Conservation (phyloP, 2,113 vertebrate genomes). For the Cynoglossus semilaevis region DNA sequence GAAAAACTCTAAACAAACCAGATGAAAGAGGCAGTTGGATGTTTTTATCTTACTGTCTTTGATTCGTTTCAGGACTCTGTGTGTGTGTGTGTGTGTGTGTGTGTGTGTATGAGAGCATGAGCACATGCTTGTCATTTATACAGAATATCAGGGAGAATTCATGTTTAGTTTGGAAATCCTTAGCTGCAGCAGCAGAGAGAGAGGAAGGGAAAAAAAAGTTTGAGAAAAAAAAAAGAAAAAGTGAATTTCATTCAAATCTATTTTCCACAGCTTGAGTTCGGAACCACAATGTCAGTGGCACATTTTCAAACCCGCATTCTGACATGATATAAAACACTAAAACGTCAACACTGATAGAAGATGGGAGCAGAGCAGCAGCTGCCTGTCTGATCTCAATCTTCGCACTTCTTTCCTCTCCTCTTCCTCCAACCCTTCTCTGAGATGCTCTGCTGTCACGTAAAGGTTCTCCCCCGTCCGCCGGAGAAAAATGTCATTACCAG, state of each 20-base stretch:
- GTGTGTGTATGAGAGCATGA: constrained; percentile 21
- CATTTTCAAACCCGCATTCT: constrained; percentile 50
- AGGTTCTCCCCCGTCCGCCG: constrained; percentile 69
- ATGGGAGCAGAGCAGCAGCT: constrained; percentile 36
- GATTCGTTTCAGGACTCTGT: constrained; percentile 45
- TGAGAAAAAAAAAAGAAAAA: constrained; percentile 1
- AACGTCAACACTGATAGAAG: constrained; percentile 63
- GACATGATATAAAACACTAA: constrained; percentile 55
- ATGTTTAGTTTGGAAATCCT: constrained; percentile 43
- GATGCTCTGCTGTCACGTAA: constrained; percentile 72
- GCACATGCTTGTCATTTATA: constrained; percentile 49
- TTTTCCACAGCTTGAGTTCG: constrained; percentile 38
- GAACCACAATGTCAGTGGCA: constrained; percentile 42
- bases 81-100: constrained; percentile 16
- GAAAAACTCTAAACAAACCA: constrained; percentile 56
- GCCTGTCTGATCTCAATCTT: constrained; percentile 61
- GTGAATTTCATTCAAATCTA: constrained; percentile 26
- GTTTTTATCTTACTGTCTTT: constrained; percentile 54
- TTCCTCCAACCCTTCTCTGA: constrained; percentile 20
- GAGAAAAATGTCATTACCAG: constrained; percentile 65
- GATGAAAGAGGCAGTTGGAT: constrained; percentile 61
- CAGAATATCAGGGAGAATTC: constrained; percentile 51
- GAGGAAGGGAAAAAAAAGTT: no score
- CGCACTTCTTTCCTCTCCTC: constrained; percentile 21
- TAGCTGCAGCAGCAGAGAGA: constrained; percentile 1